Evolutionary conservation across 2,113 vertebrate species (phyloP).

Genomic region (Bagarius yarrelli): DNA sequence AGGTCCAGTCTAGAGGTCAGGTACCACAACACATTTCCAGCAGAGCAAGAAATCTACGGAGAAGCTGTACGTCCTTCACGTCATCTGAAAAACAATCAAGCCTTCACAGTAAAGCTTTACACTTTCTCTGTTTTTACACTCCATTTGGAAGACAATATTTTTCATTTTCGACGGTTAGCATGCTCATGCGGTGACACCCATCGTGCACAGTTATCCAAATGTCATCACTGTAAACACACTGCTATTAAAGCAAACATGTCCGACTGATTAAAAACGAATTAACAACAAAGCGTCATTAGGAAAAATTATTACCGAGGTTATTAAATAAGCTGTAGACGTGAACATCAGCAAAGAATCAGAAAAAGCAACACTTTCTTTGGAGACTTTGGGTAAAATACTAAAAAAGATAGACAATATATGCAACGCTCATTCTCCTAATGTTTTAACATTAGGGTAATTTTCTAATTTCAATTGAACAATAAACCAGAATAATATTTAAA

Average conservation of each 20-base stretch:
- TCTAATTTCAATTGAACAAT: background rate
- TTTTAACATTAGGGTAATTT: slow-evolving; percentile 1
- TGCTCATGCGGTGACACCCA: background rate
- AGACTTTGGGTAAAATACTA: slow-evolving; percentile 7
- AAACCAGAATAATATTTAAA: slow-evolving; percentile 7
- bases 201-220: slow-evolving; percentile 13
- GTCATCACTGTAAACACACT: background rate
- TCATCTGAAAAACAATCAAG: background rate
- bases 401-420: slow-evolving; percentile 1
- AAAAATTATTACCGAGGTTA: slow-evolving; percentile 80
- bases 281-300: slow-evolving; percentile 28
- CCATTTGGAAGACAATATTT: background rate
- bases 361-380: slow-evolving; percentile 1
- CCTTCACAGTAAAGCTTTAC: background rate
- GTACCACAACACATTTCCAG: slow-evolving; percentile 26
- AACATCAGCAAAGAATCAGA: slow-evolving; percentile 83
- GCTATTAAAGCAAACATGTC: background rate
- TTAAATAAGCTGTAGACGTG: slow-evolving; percentile 87
- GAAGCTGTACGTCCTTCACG: background rate
- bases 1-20: slow-evolving; percentile 31
- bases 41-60: background rate
- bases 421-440: slow-evolving; percentile 14
- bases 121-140: background rate
- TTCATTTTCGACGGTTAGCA: background rate
- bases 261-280: background rate